Evolutionary conservation across 2,888 invertebrate species (phyloP).

Genomic region (Anthophora plumipes): DNA sequence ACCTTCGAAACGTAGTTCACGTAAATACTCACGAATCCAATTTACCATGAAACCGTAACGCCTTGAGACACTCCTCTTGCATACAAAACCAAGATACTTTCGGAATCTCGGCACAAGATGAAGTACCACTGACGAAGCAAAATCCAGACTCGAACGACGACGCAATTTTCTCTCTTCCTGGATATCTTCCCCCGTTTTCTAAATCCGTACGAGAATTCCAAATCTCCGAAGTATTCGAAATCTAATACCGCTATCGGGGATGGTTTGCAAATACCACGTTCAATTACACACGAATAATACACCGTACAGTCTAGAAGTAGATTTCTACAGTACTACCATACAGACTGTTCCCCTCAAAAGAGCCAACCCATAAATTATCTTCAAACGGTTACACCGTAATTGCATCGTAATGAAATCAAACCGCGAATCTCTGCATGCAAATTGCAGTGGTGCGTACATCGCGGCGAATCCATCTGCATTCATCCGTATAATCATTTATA

Average conservation of each 20-base stretch:
- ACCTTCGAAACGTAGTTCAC: background rate
- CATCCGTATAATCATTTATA: conserved; percentile 45
- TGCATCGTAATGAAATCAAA: conserved; percentile 29
- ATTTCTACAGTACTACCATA: background rate
- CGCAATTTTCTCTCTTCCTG: background rate
- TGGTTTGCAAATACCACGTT: background rate
- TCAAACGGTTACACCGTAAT: conserved; percentile 22
- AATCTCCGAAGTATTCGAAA: background rate
- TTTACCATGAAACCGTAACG: background rate
- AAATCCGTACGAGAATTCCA: background rate
- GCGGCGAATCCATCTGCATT: conserved; percentile 38
- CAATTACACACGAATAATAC: background rate
- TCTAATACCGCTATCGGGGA: background rate
- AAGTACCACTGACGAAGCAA: background rate
- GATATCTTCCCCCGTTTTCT: background rate
- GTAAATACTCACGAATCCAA: background rate
- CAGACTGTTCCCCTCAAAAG: background rate
- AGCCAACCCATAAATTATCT: conserved; percentile 21
- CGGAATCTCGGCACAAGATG: background rate
- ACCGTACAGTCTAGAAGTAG: background rate
- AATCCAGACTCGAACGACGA: background rate
- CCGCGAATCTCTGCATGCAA: conserved; percentile 35
- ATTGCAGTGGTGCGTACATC: conserved; percentile 2
- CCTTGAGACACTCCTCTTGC: background rate
- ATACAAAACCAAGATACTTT: background rate